Base-by-base conservation (phyloP, 2,797 vertebrate species). In the Crenuchus spilurus region DNA sequence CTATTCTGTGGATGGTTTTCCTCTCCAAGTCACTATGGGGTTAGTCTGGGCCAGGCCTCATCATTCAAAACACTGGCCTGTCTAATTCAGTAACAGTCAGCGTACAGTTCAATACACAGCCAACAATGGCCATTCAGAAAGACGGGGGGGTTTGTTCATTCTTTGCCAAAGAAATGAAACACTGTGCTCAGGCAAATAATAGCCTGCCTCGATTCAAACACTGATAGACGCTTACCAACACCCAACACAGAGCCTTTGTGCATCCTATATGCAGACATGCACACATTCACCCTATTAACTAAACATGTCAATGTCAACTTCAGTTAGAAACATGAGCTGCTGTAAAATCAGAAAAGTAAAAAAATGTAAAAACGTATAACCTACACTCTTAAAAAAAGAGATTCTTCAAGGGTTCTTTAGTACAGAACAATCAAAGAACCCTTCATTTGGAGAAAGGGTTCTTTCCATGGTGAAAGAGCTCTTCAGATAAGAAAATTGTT, bases 191-290 rank as follows among this genome's bases (percentile, higher is more conserved):
- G 52, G 31, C 22, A 41, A 39, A 37, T 41, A 64, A 18, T 44
- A 46, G 7, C 26, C 24, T 46, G 41, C 39, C 61, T 42, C 22
- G n/a, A 46, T 44, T 30, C 26, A 70, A 57, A 67, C 52, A 70
- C 54, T 70, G 67, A 75, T 70, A 77, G 51, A 76, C 13, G 57
- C 64, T 78, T 16, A 79, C 80, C 24, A 9, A 48, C n/a, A 64
- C 18, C 9, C 28, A 51, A 67, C 49, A 51, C 48, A 51, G 33
- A 52, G n/a, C 14, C 20, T 52, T 37, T 67, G 44, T 49, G 42
- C 44, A 22, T 67, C 26, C n/a, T 48, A 9, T 18, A 31, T 0
- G 80, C 75, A 85, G 83, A 63, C 6, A 16, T 8, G 4, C 22
- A 26, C 37, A 26, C 22, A 10, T 6, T 39, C 35, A 61, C 8